A percentile compares a stretch with the other conserved stretches of the same genome.
phyloP scores from a whole-genome alignment of 2,888 invertebrate species.

The Sialis lutaria region DNA sequence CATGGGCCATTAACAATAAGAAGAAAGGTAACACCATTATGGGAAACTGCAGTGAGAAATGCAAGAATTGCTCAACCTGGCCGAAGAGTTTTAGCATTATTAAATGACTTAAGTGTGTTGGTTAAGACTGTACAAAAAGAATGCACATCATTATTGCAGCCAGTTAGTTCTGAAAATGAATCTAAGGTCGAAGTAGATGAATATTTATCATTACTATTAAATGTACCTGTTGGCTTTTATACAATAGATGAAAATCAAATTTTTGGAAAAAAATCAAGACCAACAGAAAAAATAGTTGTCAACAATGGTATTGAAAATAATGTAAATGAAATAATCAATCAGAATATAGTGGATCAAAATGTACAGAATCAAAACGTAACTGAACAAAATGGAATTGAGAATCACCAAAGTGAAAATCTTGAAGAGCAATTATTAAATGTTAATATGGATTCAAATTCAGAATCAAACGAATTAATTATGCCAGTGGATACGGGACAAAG shows the following conservation, averaged over 20 bases:
- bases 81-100: conserved; percentile 19
- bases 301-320: neutral
- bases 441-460: conserved; percentile 1
- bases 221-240: conserved; percentile 20
- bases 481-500: conserved; percentile 17
- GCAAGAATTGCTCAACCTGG: conserved; percentile 18
- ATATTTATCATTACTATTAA: conserved; percentile 18
- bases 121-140: conserved; percentile 19
- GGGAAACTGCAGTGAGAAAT: conserved; percentile 21
- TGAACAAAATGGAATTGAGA: neutral
- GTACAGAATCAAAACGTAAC: neutral
- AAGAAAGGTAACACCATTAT: conserved; percentile 15
- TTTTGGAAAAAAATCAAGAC: neutral
- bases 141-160: conserved; percentile 20
- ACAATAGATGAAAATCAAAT: conserved; percentile 14
- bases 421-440: conserved; percentile 4
- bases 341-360: neutral
- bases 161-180: conserved; percentile 12
- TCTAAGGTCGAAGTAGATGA: conserved; percentile 19
- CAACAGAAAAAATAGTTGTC: too few species aligned
- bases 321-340: neutral
- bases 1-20: conserved; percentile 29
- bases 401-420: neutral
- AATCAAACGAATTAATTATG: conserved; percentile 18
- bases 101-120: conserved; percentile 20